phyloP scores from a whole-genome alignment of 2,113 vertebrate genomes.

The Oryzias javanicus region DNA sequence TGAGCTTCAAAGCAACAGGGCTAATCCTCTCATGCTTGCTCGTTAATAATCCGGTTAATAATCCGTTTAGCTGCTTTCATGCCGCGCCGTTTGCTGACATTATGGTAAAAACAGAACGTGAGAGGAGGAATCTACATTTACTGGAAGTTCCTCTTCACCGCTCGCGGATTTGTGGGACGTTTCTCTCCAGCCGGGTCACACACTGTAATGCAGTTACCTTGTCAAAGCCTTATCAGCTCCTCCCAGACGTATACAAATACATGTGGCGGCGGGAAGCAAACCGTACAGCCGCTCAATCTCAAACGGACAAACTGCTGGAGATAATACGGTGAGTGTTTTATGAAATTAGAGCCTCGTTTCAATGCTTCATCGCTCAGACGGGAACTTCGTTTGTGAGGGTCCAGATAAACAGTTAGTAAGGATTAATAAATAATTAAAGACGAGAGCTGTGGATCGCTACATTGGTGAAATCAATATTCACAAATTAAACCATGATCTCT shows the following conservation, averaged over 20 bases:
- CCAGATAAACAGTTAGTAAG: no score
- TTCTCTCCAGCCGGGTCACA: not conserved
- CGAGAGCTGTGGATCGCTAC: no score
- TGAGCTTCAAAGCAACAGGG: conserved; percentile 76
- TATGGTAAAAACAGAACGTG: conserved; percentile 44
- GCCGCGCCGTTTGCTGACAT: conserved; percentile 68
- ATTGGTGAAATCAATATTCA: no score
- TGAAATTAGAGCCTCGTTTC: no score
- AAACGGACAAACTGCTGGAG: no score
- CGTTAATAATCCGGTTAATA: conserved; percentile 80
- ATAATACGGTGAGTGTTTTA: no score
- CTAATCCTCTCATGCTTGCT: conserved; percentile 75
- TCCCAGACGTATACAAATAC: not conserved
- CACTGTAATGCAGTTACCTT: not conserved
- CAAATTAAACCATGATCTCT: no score
- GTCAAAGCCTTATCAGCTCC: not conserved
- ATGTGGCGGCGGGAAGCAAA: not conserved
- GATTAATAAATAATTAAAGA: no score
- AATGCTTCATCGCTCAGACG: no score
- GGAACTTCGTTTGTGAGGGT: no score
- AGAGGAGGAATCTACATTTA: conserved; percentile 27
- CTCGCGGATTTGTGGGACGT: not conserved
- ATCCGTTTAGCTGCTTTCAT: conserved; percentile 77
- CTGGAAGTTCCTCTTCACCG: not conserved
- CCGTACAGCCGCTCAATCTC: not conserved